Evolutionary conservation across 2,888 invertebrate species (phyloP), one percentile per base, ranked within the genome.

Genomic region (Eudasyphora cyanicolor): DNA sequence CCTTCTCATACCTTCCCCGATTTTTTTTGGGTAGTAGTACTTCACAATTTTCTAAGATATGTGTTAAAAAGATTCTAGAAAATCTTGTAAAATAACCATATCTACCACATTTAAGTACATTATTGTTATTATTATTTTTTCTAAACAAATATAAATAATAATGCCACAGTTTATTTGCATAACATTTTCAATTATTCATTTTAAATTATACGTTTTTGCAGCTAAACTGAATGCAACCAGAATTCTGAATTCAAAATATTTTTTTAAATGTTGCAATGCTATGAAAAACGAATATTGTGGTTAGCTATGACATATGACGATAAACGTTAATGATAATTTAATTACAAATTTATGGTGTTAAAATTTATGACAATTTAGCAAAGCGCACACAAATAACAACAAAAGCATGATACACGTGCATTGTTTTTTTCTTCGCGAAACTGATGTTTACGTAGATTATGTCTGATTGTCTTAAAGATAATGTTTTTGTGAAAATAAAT

Each of bases 331-430:
- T 82, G 79, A 79, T 77, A 71, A 82, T 79, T 82, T 82, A 85
- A 82, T 79, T 74, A 77, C 71, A 42, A 73, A 69, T 71, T 60
- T 70, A 64, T 75, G 64, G 82, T 82, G 76, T 85, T 82, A 79
- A 82, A 70, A 45, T 77, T 79, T 76, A 82, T 79, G 82, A 82
- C 84, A 79, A 74, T 64, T 79, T 60, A 70, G 71, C 42, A 70
- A 75, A 75, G 32, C 38, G n/a, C 73, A 71, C 51, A 24, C 54
- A 78, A 80, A 67, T 21, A 62, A 79, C 79, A n/a, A 82, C 12
- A 10, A 32, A 64, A 75, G 57, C 84, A 81, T 84, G 84, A 81
- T 81, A 83, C 83, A 83, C 83, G 83, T 83, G 80, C 77, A 76
- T 74, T 75, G 62, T 54, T 64, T 32, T 14, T 14, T n/a, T n/a